phyloP scores from a whole-genome alignment of 2,113 vertebrate genomes.

The Scortum barcoo region DNA sequence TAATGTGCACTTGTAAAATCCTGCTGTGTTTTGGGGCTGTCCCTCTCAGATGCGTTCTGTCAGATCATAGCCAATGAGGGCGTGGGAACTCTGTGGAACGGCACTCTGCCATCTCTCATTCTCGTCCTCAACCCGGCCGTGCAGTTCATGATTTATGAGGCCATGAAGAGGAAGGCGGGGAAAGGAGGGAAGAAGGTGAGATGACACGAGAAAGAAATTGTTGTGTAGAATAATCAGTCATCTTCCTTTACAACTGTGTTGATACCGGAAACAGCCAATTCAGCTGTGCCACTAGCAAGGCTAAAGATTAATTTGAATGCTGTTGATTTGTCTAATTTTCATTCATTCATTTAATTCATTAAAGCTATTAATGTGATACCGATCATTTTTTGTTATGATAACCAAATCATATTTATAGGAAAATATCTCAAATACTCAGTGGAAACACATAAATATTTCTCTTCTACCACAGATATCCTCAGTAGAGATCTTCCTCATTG shows the following conservation, averaged over 20 bases:
- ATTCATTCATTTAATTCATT: too few relatives aligned
- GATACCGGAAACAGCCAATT: too few relatives aligned
- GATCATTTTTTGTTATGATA: too few relatives aligned
- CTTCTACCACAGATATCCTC: slow-evolving; percentile 82
- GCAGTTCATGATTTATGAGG: slow-evolving; percentile 89
- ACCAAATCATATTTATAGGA: not conserved
- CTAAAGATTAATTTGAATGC: too few relatives aligned
- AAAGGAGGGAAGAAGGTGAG: slow-evolving; percentile 77
- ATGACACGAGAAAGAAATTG: not conserved
- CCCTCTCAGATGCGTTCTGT: slow-evolving; percentile 83
- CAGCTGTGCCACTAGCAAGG: too few relatives aligned
- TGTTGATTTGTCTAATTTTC: too few relatives aligned
- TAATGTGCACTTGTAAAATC: not conserved
- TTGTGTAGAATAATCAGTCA: not conserved
- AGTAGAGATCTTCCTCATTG: slow-evolving; percentile 86
- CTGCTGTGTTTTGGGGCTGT: not conserved
- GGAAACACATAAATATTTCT: slow-evolving; percentile 1
- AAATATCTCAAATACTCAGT: too few relatives aligned
- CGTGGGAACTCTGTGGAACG: slow-evolving; percentile 84
- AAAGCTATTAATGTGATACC: too few relatives aligned
- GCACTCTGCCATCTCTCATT: slow-evolving; percentile 86
- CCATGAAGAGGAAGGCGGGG: slow-evolving; percentile 85
- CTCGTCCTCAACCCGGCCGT: slow-evolving; percentile 87
- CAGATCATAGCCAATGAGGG: slow-evolving; percentile 86
- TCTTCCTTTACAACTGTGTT: not conserved